Evolutionary conservation across 2,113 vertebrate genomes (phyloP), one percentile per base, ranked within the genome.

Genomic region (pig (Sus scrofa)): DNA sequence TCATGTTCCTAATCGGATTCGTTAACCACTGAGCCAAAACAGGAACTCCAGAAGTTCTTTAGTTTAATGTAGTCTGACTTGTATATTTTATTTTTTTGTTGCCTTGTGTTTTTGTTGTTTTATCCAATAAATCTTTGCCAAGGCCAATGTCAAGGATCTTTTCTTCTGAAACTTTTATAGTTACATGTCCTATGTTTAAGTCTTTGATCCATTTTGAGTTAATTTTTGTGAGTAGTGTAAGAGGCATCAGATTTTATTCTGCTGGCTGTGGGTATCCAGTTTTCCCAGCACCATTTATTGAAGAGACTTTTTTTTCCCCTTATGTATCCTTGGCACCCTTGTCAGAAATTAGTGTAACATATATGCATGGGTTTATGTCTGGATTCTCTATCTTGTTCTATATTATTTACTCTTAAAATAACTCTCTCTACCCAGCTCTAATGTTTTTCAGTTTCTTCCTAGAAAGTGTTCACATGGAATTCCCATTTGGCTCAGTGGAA

Each of bases 141-240:
- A 70, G 16, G 27, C 7, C 34, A 78, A 22, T 15, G 93, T 39
- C 68, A 75, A 67, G 18, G 44, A 56, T 65, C 2, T 83, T 83
- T 94, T 56, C 27, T 65, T 67, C 77, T 54, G 56, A 50, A n/a
- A 89, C 58, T 67, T 83, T 89, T 58, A 83, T 15, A 12, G 15
- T 83, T 74, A 74, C 50, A 22, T 27, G 60, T 58, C 68, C 65
- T 74, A 87, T 8, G 24, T 24, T 79, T 60, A 30, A 67, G 67
- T 88, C 65, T 88, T 81, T 94, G 75, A 88, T 88, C 65, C 65
- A 81, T 63, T 88, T 73, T 73, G 67, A 82, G 56, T 26, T 73
- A 63, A 54, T 62, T 62, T 37, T 88, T 88, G 7, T 62, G 39
- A 63, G 26, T 88, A 26, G 67, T 63, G 2, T 81, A 88, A 63